These are phyloP conservation scores for Malurus elegans DNA, from an alignment of 2,113 vertebrate species.

Conservation along the genomic window DNA sequence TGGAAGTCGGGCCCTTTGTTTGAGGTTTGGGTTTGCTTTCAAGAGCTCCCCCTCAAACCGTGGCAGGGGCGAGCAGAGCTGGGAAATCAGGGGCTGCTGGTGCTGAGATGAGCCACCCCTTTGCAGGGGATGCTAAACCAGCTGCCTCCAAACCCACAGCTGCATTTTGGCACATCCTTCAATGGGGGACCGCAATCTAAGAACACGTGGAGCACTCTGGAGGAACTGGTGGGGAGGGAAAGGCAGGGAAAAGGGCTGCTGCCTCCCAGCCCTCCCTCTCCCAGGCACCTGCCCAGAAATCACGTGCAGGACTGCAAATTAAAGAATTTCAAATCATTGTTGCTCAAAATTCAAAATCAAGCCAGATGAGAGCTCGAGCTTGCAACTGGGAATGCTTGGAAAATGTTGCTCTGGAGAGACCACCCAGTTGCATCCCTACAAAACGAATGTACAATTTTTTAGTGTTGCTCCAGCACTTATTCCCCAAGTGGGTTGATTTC, in stretches of 20 bases:
- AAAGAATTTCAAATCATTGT: neutral
- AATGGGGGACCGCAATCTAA: accelerated
- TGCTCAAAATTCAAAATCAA: neutral
- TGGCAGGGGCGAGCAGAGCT: neutral
- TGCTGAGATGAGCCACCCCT: neutral
- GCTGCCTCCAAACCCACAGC: neutral
- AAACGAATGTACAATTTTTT: neutral
- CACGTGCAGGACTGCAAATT: neutral
- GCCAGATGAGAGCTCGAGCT: neutral
- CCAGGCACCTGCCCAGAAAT: neutral
- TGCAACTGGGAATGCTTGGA: neutral
- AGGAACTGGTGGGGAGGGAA: neutral
- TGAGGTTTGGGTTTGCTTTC: conserved; percentile 52
- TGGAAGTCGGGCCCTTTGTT: conserved; percentile 50
- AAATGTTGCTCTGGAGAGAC: conserved; percentile 4
- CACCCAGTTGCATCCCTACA: conserved; percentile 12
- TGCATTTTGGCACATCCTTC: neutral
- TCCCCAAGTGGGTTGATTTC: conserved; percentile 8
- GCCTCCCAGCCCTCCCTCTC: neutral
- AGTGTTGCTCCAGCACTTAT: neutral
- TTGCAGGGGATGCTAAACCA: neutral
- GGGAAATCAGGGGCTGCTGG: neutral
- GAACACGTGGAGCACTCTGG: neutral
- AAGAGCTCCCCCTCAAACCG: neutral
- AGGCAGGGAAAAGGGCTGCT: neutral